Base-by-base conservation (phyloP, 2,797 vertebrate species). In the Falco concolor region DNA sequence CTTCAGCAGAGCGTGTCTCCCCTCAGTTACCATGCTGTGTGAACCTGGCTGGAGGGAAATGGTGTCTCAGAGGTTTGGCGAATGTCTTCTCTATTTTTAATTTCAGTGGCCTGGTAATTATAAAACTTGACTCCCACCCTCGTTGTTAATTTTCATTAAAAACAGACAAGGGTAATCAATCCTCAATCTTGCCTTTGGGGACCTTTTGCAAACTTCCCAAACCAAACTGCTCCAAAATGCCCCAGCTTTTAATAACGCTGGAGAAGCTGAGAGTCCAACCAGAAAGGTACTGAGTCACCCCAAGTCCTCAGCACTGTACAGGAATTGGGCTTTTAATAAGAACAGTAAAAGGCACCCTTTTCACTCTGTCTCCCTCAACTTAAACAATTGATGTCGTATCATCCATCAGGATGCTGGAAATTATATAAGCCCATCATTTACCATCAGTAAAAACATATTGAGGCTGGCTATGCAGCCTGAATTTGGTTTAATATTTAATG, bases 101-200 rank as follows among this genome's bases (percentile, higher is more conserved):
- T 96, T 95, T 89, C 53, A 65, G 34, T 91, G 60, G 24, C 60
- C 73, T 83, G 28, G 53, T 85, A 96, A 95, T 97, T 95, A 76
- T 52, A 92, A 89, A 92, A 72, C 9, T 72, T 57, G 75, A 53
- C 85, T 95, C 44, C n/a, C 44, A 72, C 40, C 32, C 50, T 56
- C 10, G 6, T 18, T 87, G 69, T 93, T 93, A 93, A 94, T 97
- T 95, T 95, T 95, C 88, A 90, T 96, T 94, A 95, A 93, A 81
- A 92, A 25, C 21, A 10, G 86, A 93, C 84, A 95, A 90, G 81
- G 36, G 61, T 75, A 87, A 96, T 96, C 87, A 95, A 95, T 94
- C 75, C 68, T 96, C 32, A 87, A 56, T 72, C 42, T 54, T 75
- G 34, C 4, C 6, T 90, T 40, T 57, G 64, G 73, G 16, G 65